phyloP scores from a whole-genome alignment of 2,797 vertebrate species.

The Telmatherina bonti region DNA sequence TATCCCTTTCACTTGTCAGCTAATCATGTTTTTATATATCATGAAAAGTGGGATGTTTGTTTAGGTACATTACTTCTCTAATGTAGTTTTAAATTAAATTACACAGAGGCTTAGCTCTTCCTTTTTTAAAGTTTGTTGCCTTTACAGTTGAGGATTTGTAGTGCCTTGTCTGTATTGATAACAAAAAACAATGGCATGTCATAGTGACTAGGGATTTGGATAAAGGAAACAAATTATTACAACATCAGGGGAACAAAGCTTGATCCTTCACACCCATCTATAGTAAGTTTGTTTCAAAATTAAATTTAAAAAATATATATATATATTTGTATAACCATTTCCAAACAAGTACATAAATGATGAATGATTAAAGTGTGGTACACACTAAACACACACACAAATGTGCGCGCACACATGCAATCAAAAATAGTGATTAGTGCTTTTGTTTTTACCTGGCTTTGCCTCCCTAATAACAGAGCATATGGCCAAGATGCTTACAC shows the following conservation, averaged over 20 bases:
- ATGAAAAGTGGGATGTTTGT: no score
- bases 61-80: conserved; percentile 12
- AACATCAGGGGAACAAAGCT: conserved; percentile 8
- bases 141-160: conserved; percentile 64
- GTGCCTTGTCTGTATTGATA: conserved; percentile 46
- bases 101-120: conserved; percentile 50
- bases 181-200: conserved; percentile 57
- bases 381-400: not conserved
- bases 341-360: not conserved
- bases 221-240: conserved; percentile 22
- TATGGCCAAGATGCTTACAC: conserved; percentile 35
- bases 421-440: not conserved
- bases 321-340: no score
- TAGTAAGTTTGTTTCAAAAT: conserved; percentile 1
- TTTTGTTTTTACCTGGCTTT: conserved; percentile 37
- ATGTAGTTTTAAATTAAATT: conserved; percentile 42
- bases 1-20: no score
- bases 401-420: not conserved
- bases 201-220: conserved; percentile 51
- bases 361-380: not conserved
- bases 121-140: conserved; percentile 61
- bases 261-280: conserved; percentile 23
- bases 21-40: no score
- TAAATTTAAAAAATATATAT: no score
- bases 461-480: conserved; percentile 46